Evolutionary conservation across 2,113 vertebrate genomes (phyloP).

Genomic region (Carlito syrichta): DNA sequence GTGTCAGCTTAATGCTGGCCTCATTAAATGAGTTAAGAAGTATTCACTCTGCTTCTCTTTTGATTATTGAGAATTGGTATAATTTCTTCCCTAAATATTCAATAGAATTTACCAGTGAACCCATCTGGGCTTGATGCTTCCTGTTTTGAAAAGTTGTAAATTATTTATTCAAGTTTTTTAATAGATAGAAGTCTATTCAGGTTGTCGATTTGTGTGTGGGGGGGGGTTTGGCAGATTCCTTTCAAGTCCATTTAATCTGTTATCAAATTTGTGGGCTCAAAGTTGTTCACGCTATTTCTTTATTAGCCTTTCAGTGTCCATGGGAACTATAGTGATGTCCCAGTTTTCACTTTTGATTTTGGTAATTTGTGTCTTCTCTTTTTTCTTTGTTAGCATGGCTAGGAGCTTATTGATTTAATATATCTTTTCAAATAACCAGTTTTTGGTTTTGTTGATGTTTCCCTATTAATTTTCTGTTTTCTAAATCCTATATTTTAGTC

Average conservation of each 20-base stretch:
- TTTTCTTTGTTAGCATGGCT: not conserved
- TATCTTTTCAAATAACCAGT: not conserved
- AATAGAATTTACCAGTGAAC: not conserved
- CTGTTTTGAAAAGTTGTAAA: not conserved
- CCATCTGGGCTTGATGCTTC: not conserved
- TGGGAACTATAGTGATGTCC: not conserved
- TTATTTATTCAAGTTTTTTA: not conserved
- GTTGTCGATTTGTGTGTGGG: not conserved
- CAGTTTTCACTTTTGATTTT: not conserved
- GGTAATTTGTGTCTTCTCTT: not conserved
- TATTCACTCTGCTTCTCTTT: not conserved
- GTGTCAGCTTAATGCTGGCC: not conserved
- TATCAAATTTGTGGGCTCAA: not conserved
- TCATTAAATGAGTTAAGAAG: not conserved
- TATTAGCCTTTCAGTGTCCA: not conserved
- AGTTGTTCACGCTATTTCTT: not conserved
- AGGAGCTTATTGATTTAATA: not conserved
- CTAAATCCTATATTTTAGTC: not conserved
- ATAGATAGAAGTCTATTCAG: not conserved
- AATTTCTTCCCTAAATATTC: not conserved
- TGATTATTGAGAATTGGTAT: not conserved
- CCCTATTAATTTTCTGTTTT: not conserved
- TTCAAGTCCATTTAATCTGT: not conserved
- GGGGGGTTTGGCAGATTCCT: not conserved
- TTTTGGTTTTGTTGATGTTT: not conserved